phyloP scores from a whole-genome alignment of 37 sponge, comb jelly and placozoan species.

The Ephydatia muelleri region DNA sequence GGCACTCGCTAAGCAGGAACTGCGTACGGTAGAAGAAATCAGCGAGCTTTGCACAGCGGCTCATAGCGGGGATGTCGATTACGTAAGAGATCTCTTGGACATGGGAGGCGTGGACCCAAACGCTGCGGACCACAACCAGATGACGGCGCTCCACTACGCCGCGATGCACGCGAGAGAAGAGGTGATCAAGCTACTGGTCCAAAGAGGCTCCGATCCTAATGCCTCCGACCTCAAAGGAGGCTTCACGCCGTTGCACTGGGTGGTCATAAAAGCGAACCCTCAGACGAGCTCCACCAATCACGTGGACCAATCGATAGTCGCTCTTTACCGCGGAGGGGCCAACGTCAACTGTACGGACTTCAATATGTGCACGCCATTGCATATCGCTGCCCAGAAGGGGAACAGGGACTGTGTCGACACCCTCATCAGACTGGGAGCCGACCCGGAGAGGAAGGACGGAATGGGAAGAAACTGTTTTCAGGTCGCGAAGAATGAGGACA shows the following conservation, averaged over 20 bases:
- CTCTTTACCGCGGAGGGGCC: slow-evolving; percentile 46
- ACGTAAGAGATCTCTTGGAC: slow-evolving; percentile 23
- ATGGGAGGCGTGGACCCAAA: slow-evolving; percentile 41
- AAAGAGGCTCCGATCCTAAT: slow-evolving; percentile 48
- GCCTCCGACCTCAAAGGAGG: slow-evolving; percentile 65
- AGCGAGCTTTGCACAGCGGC: slow-evolving; percentile 34
- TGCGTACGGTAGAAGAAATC: slow-evolving; percentile 8
- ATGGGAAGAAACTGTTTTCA: slow-evolving; percentile 42
- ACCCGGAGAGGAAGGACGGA: slow-evolving; percentile 45
- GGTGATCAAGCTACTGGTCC: slow-evolving; percentile 39
- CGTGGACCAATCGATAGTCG: slow-evolving; percentile 39
- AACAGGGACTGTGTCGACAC: slow-evolving; percentile 33
- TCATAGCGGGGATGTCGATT: slow-evolving; percentile 50
- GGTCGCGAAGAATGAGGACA: slow-evolving; percentile 44
- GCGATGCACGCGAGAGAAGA: slow-evolving; percentile 65
- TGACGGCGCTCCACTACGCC: slow-evolving; percentile 68
- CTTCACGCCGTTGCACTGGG: slow-evolving; percentile 68
- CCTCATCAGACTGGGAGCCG: slow-evolving; percentile 64
- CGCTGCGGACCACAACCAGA: slow-evolving; percentile 46
- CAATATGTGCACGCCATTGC: slow-evolving; percentile 66
- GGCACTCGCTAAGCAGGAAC: slow-evolving; percentile 11
- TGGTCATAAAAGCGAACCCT: slow-evolving; percentile 52
- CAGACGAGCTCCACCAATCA: slow-evolving; percentile 22
- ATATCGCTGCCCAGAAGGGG: slow-evolving; percentile 65
- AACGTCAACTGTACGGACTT: slow-evolving; percentile 56